Evolutionary conservation across 2,797 vertebrate genomes (phyloP), one percentile per base, ranked within the genome.

Genomic region (Graptemys geographica): DNA sequence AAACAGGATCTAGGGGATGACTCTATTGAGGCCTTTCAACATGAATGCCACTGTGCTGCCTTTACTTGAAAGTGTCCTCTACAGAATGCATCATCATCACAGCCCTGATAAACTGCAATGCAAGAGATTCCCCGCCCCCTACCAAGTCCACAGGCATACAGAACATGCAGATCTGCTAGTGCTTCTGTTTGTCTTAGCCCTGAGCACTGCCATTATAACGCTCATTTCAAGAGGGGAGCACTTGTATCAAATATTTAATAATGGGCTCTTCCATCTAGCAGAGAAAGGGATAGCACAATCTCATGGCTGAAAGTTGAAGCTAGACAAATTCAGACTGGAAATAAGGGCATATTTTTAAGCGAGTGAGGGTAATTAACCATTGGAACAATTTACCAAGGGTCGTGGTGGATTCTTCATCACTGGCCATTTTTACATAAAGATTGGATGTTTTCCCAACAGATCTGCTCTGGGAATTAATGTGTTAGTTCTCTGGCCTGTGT

Each of bases 131-230:
- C 51, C 27, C 11, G 9, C 37, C n/a, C 47, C 53, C 51, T 3
- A 6, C n/a, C 1, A 0, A 47, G 49, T 49, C 55, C 65, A 55
- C 0, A 2, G 31, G 27, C 12, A 6, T 51, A 62, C 37, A 31
- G 55, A 31, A 3, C 87, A 76, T 27, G 8, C 76, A 13, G 37
- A 53, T 18, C 65, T 23, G 19, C 65, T 41, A 72, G 19, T 41
- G 19, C 19, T 11, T n/a, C 65, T 72, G 2, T 16, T 28, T 10
- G 12, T 3, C 84, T 19, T 28, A 52, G n/a, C 44, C 6, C 79
- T 3, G 12, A 37, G 52, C 44, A 19, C 57, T 37, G 86, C 83
- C 49, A 59, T 8, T 6, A 11, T 10, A 84, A 59, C 9, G 47
- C 69, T 83, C 79, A 81, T 16, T 25, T 41, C 33, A 15, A 33